Conservation (phyloP, 2,797 vertebrate genomes). For the Distichodus sexfasciatus region DNA sequence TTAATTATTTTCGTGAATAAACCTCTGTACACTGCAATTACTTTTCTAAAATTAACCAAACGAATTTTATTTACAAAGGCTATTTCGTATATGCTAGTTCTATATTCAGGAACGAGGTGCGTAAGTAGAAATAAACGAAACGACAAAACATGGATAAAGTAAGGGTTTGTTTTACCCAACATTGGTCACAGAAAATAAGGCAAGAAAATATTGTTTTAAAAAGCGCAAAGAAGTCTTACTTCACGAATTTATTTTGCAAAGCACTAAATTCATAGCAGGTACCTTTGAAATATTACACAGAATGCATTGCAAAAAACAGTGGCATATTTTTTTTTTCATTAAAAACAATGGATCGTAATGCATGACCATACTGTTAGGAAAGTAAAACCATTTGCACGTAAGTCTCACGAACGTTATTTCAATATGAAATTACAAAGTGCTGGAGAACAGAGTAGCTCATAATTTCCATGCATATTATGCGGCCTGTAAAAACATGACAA, state of each 20-base stretch:
- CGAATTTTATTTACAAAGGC: no score
- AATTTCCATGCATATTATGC: constrained; percentile 44
- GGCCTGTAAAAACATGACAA: constrained; percentile 27
- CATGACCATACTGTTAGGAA: no score
- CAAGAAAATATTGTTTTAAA: constrained; percentile 80
- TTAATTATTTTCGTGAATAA: no score
- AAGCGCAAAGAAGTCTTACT: neutral
- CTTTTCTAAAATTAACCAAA: no score
- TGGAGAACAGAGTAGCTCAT: constrained; percentile 31
- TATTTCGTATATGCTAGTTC: no score
- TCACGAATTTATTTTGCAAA: constrained; percentile 48
- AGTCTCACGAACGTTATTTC: constrained; percentile 43
- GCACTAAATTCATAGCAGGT: constrained; percentile 35
- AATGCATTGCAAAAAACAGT: constrained; percentile 34
- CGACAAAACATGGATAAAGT: no score
- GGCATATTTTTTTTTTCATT: constrained; percentile 7
- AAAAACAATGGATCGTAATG: constrained; percentile 27
- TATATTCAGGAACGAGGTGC: no score
- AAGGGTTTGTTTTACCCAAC: no score
- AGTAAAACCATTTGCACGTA: constrained; percentile 23
- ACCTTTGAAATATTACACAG: constrained; percentile 29
- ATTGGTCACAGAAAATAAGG: constrained; percentile 69
- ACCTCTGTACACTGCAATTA: no score
- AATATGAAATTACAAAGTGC: constrained; percentile 55
- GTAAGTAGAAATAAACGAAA: constrained; percentile 84